These are phyloP conservation scores for Cephalopterus ornatus DNA, from an alignment of 2,113 vertebrate species.

Conservation along the genomic window DNA sequence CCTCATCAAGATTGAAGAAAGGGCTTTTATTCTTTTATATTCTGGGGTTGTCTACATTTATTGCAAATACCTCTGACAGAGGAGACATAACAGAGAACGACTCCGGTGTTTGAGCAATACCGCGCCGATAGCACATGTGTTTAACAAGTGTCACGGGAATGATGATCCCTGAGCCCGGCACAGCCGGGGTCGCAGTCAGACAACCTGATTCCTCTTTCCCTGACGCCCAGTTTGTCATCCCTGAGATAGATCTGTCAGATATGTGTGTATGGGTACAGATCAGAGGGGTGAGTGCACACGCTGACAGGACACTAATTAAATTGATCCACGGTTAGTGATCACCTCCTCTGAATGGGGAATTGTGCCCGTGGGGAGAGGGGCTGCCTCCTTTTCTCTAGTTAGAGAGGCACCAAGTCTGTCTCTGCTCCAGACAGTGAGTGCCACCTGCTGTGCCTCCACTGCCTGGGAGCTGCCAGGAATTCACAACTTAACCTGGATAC, in stretches of 20 bases:
- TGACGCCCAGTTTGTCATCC: background rate
- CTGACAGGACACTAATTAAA: constrained; percentile 45
- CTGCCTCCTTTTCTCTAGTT: background rate
- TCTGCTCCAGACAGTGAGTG: background rate
- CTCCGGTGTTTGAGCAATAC: background rate
- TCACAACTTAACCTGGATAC: accelerated
- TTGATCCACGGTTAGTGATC: background rate
- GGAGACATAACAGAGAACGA: background rate
- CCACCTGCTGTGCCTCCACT: constrained; percentile 35
- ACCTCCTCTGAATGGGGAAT: background rate
- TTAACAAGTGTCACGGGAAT: background rate
- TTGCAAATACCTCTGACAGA: background rate
- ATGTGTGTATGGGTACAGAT: background rate
- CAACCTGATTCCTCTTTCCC: background rate
- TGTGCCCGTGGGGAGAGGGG: background rate
- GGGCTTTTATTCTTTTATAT: background rate
- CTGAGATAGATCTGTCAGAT: background rate
- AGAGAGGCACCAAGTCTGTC: background rate
- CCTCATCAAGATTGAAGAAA: too few relatives aligned
- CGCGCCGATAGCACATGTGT: accelerated
- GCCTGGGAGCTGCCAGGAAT: background rate
- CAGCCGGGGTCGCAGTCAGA: background rate
- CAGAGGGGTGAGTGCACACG: background rate
- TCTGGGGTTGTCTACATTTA: background rate
- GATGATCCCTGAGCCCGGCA: background rate